Base-by-base conservation (phyloP, 2,797 vertebrate genomes). In the Parambassis ranga region DNA sequence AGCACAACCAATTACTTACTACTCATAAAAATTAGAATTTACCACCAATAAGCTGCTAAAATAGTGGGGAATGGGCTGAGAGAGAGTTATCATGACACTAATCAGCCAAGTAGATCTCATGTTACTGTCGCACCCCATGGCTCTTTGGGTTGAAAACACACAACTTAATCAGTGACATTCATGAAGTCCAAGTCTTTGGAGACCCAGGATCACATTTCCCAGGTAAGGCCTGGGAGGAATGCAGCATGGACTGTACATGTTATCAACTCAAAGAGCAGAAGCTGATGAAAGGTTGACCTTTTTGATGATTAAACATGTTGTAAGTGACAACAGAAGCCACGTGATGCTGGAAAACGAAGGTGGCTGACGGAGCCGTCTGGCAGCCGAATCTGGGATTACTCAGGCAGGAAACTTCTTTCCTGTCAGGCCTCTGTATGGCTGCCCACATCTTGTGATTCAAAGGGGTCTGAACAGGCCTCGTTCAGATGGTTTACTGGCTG, bases 261-360 rank as follows among this genome's bases (percentile, higher is more conserved):
- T 84, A 84, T 89, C 81, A 68, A 74, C 77, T 65, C 60, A 32
- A n/a, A 36, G 74, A 79, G 67, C 74, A 31, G 75, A n/a, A 70
- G 66, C 37, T 5, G 82, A 79, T 81, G 86, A 89, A 83, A 90
- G 78, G 66, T 65, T 53, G 72, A 86, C 82, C 81, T 84, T 78
- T 77, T 53, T 38, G 57, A 62, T 82, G 58, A 81, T 87, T 86
- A 87, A 79, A 88, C 50, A 71, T 77, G 77, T 89, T 78, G 86
- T 69, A 87, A 79, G 49, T 42, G 73, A 67, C 14, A 51, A 65
- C 6, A 13, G 20, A 38, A 46, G 52, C 27, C 48, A 37, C 2
- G 42, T 38, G 58, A 71, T 27, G 22, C 36, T 35, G 43, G 39
- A 37, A 47, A 66, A 42, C 22, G 43, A 53, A 56, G 42, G 48